Base-by-base conservation (phyloP, 2,888 invertebrate genomes). In the Cryptocheilus praepositus region DNA sequence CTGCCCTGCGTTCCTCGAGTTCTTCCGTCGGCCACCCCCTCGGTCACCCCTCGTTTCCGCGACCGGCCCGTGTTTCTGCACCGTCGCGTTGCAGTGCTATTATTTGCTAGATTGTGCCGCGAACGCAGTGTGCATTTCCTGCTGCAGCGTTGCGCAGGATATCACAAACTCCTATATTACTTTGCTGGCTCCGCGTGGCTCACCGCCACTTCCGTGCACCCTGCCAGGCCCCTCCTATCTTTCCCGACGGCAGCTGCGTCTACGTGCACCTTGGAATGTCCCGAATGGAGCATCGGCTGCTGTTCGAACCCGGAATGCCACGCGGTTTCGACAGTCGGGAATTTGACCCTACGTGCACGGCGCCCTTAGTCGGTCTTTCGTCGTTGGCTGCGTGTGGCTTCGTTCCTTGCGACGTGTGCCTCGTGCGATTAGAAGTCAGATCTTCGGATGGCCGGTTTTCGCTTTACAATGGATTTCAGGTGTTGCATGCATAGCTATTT, bases 41-140 rank as follows among this genome's bases (percentile, higher is more conserved):
- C 25, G 2, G 3, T 25, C 25, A 3, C 25, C 5, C 25, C 25
- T 5, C 5, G 25, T 43, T 45, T 25, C 64, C 54, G 44, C 22
- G 44, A 19, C 28, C 51, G 56, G 61, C 56, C 57, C 58, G 21
- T 44, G 49, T 57, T 44, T 65, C 53, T 15, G 19, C 21, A 59
- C 54, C 53, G 56, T 65, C 62, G 68, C 67, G 70, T 71, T 67
- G 72, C 74, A 69, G 67, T 64, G 64, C 70, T 59, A 70, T 77
- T 77, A 60, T 67, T 73, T 61, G 55, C 55, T 55, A 25, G 25
- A 57, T 36, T 51, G 16, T 64, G 18, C 53, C 64, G 43, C 19
- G 22, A 28, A 51, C 55, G 49, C 55, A 21, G 64, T 25, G 44
- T 66, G 57, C 64, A 64, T 57, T 63, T 44, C 52, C 66, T 28